These are phyloP conservation scores for Crossocerus cetratus DNA, from an alignment of 2,888 invertebrate species.

Conservation along the genomic window DNA sequence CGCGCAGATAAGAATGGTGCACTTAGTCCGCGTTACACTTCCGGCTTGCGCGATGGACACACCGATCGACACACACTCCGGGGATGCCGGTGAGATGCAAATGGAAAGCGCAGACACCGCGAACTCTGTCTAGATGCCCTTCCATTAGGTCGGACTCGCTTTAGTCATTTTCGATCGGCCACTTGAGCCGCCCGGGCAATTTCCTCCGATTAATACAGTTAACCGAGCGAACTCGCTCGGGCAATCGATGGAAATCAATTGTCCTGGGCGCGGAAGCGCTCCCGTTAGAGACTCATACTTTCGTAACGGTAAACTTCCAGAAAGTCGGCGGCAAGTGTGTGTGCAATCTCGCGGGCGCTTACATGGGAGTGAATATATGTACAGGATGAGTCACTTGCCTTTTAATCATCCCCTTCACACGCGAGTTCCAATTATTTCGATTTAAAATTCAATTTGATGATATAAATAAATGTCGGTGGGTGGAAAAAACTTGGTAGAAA, in stretches of 20 bases:
- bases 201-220: conserved; percentile 4
- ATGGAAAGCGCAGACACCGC: too few relatives aligned
- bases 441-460: too few relatives aligned
- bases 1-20: conserved; percentile 1
- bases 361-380: too few relatives aligned
- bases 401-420: too few relatives aligned
- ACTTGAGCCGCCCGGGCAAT: neutral
- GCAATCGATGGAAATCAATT: conserved; percentile 25
- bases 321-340: too few relatives aligned
- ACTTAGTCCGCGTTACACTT: neutral
- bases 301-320: neutral
- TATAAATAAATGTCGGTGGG: too few relatives aligned
- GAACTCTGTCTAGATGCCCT: too few relatives aligned
- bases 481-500: too few relatives aligned
- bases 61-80: neutral
- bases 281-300: neutral
- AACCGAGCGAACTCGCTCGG: conserved; percentile 5
- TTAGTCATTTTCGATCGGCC: conserved; percentile 1
- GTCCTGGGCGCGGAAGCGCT: conserved; percentile 15
- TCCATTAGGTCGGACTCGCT: neutral
- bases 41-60: neutral
- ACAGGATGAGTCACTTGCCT: too few relatives aligned
- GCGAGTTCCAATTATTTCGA: too few relatives aligned
- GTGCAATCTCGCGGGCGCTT: too few relatives aligned
- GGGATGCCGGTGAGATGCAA: neutral